Base-by-base conservation (phyloP, 2,797 vertebrate species). In the Diplodus puntazzo region DNA sequence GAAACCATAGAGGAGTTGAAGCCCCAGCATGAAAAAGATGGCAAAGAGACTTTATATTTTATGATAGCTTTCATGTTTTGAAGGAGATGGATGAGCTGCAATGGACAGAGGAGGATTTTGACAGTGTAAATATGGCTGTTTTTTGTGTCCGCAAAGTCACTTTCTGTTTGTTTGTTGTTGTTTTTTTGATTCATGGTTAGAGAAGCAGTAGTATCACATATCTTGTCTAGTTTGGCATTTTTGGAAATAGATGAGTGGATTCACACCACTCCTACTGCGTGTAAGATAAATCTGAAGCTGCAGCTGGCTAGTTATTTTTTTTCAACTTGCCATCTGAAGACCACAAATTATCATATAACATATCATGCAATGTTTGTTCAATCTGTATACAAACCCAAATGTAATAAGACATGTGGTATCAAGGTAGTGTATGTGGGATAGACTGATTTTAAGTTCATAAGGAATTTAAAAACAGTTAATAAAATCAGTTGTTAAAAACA, bases 41-140 rank as follows among this genome's bases (percentile, higher is more conserved):
- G 23, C 30, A 50, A 17, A 45, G 0, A 25, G 23, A 23, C 25
- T 25, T 25, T 27, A 20, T 6, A 43, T 66, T 49, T 42, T 13
- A 48, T 34, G 8, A 46, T 42, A 62, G 14, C 23, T 58, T 49
- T 49, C 3, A 58, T 50, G 6, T 74, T 72, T 65, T 58, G 21
- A 14, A 60, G 61, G 42, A 71, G 13, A 67, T n/a, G 5, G 25
- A 62, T 48, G 20, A 46, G 64, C 57, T 53, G 9, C 30, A 17
- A 23, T 21, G 18, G 0, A 46, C 20, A 17, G 13, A 30, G 2
- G n/a, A 61, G 2, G 11, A 20, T 57, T 48, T 34, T 52, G 20
- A 43, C 50, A 21, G 30, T 25, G 57, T 17, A 60, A 66, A 45
- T 27, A 3, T 10, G 11, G 39, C 18, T 48, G 27, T 54, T 53